These are phyloP conservation scores for Clamator glandarius DNA, from an alignment of 2,797 vertebrate species.

Conservation along the genomic window DNA sequence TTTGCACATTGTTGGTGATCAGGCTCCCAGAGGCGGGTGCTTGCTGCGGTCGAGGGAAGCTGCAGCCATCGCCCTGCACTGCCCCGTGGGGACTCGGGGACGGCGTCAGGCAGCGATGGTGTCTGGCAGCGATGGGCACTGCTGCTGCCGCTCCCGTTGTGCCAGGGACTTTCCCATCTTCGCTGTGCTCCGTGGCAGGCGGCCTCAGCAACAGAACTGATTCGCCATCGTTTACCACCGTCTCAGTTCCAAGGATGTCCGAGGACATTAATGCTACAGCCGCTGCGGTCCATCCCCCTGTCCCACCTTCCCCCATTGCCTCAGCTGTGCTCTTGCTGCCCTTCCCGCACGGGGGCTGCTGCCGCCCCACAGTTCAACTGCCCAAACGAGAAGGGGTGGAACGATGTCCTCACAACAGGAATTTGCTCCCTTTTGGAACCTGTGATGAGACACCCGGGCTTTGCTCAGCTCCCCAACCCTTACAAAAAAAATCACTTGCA, in stretches of 20 bases:
- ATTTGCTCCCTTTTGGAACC: background rate
- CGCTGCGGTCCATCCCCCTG: fast-evolving
- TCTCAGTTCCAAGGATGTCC: background rate
- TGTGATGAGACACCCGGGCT: background rate
- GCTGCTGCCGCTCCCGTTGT: too few relatives aligned
- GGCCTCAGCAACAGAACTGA: background rate
- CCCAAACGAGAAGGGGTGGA: background rate
- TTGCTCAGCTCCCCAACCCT: background rate
- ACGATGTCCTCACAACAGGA: background rate
- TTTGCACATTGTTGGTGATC: background rate
- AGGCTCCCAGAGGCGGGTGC: background rate
- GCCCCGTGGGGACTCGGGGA: too few relatives aligned
- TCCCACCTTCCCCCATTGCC: background rate
- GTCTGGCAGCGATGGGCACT: too few relatives aligned
- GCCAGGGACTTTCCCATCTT: background rate
- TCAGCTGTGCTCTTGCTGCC: background rate
- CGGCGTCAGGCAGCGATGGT: too few relatives aligned
- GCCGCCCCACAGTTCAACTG: background rate
- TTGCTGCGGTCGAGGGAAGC: too few relatives aligned
- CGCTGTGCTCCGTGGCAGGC: background rate
- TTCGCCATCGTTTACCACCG: fast-evolving
- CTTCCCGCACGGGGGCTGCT: background rate
- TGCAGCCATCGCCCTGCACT: too few relatives aligned
- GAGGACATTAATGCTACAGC: background rate
- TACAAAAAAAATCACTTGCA: background rate